Percentiles rank a stretch among this genome's conserved stretches.
Evolutionary conservation across 2,888 invertebrate genomes (phyloP).

Genomic region (Cheilosia vernalis): DNA sequence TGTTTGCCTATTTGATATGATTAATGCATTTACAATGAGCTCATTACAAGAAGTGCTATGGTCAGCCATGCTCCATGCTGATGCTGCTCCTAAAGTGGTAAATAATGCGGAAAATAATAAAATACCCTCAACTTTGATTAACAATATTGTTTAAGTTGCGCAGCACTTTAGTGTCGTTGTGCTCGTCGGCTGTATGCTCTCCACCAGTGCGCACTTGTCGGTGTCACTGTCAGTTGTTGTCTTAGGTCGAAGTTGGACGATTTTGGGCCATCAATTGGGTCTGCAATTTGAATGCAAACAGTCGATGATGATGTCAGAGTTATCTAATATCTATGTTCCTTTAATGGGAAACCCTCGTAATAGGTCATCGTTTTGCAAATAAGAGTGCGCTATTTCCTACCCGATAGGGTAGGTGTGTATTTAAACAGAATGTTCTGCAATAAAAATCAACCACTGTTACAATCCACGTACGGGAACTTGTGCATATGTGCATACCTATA

Average conservation of each 20-base stretch:
- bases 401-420: no score
- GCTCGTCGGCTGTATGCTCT: not conserved
- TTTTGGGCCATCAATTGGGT: not conserved
- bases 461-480: not conserved
- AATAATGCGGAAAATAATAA: constrained; percentile 68
- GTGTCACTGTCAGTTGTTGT: constrained; percentile 37
- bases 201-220: not conserved
- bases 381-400: no score
- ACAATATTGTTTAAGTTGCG: constrained; percentile 38
- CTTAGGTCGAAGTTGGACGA: constrained; percentile 12
- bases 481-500: not conserved
- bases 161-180: not conserved
- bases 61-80: constrained; percentile 45
- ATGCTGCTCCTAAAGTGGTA: constrained; percentile 65
- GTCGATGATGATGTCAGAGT: no score
- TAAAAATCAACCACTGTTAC: not conserved
- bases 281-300: no score
- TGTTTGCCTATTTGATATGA: constrained; percentile 73
- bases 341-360: no score
- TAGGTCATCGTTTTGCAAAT: no score
- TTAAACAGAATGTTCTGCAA: not conserved
- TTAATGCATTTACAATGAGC: constrained; percentile 75
- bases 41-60: constrained; percentile 73
- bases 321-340: no score
- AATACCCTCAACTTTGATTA: constrained; percentile 62